Evolutionary conservation across 2,797 vertebrate genomes (phyloP), one percentile per base, ranked within the genome.

Genomic region (Chelonia mydas): DNA sequence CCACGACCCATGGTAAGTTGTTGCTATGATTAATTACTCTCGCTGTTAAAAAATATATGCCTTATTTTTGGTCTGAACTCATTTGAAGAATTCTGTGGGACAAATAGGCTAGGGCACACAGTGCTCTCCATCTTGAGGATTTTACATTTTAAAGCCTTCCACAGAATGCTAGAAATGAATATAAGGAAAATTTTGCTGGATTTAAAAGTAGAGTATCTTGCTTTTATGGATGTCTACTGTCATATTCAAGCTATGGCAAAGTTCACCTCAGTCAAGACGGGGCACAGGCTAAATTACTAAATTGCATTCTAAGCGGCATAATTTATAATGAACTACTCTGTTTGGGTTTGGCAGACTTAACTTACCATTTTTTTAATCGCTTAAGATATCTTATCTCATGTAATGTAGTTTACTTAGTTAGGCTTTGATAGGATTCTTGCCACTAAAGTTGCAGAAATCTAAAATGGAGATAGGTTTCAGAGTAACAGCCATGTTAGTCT

Each of bases 391-490:
- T 83, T 61, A 74, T 78, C 92, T 94, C 50, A 3, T 93, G 49
- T 76, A 53, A 2, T 21, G 28, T 12, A 92, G 54, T 85, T 93
- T 11, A 83, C 90, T 51, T 92, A 78, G 33, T 78, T 82, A 6
- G 54, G 16, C 96, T 92, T 95, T 95, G 50, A 2, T 28, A 94
- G 72, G 19, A 61, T 88, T 95, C 11, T 81, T 82, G 41, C 6
- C 6, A 61, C 37, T 84, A 1, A 3, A 45, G 41, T 84, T 72
- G 89, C 53, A 0, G 78, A 68, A 87, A 28, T 61, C 53, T 87
- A 7, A 91, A 91, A 57, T 51, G 7, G 83, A 81, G n/a, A 72
- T 53, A 83, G n/a, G n/a, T n/a, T n/a, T n/a, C n/a, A n/a, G n/a
- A n/a, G n/a, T n/a, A n/a, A n/a, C n/a, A n/a, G n/a, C n/a, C n/a